Evolutionary conservation across 2,797 vertebrate genomes (phyloP), one percentile per base, ranked within the genome.

Genomic region (Sebastes aleutianus): DNA sequence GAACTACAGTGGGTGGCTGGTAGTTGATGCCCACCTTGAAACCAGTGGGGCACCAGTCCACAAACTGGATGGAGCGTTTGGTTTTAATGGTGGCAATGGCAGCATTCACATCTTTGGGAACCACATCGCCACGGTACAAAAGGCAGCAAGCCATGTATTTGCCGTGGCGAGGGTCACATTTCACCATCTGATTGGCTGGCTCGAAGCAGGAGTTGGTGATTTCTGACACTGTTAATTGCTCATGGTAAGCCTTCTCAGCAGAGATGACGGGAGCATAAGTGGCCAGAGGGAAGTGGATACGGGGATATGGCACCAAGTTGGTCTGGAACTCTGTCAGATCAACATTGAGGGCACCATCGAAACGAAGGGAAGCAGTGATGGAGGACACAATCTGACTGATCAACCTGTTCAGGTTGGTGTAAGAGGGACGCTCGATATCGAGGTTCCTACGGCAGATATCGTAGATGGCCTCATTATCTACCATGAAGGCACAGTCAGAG

Each of bases 21-120:
- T 96, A 97, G 74, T 96, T 97, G 89, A 96, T 96, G 76, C 96
- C 96, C 65, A 96, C 96, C 84, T 96, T 96, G 90, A 97, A 97
- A 85, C 96, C 95, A 86, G 96, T 96, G 70, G 96, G 96, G 18
- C 96, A 96, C 96, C 96, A 96, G 88, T 96, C 96, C 63, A 97
- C 96, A 92, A 97, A 97, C 91, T 97, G 96, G 87, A 97, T 96
- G 79, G 74, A 90, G 67, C 95, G 94, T 32, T 96, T 96, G 87
- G 95, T 96, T 88, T 96, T 96, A 77, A 96, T 96, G 91, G 95
- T 95, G 86, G 95, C 95, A 68, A 96, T 96, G 85, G 95, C 96
- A 43, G 96, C 96, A 71, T 96, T 96, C 63, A 96, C 96, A 79
- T 96, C 96, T 95, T 96, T 96, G 88, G 96, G 96, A 47, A 96